Evolutionary conservation across 2,113 vertebrate species (phyloP).

Genomic region (Ancistrus triradiatus): DNA sequence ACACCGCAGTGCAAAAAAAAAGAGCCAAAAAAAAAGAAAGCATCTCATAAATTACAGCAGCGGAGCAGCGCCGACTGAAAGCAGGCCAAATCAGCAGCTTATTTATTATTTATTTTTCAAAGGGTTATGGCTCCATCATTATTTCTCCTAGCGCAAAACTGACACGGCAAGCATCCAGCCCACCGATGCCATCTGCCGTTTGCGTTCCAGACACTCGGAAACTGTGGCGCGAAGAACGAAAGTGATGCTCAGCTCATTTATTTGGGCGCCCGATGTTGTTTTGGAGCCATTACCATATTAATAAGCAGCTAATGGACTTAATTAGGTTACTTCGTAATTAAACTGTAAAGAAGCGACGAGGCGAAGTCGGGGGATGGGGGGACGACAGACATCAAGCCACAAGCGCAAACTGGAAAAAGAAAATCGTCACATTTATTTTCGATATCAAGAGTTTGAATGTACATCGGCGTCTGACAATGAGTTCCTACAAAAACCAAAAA

Average conservation of each 20-base stretch:
- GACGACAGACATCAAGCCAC: conserved; percentile 56
- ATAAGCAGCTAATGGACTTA: conserved; percentile 34
- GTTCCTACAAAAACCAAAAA: conserved; percentile 77
- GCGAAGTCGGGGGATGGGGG: background rate
- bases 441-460: conserved; percentile 99
- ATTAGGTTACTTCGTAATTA: conserved; percentile 39
- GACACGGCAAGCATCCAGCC: conserved; percentile 17
- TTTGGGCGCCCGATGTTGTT: conserved; percentile 30
- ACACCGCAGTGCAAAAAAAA: background rate
- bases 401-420: conserved; percentile 63
- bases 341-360: conserved; percentile 29
- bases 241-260: conserved; percentile 10
- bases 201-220: no score
- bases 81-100: background rate
- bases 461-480: conserved; percentile 97
- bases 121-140: conserved; percentile 1
- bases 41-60: conserved; percentile 3
- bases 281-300: conserved; percentile 36
- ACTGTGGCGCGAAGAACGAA: no score
- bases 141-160: conserved; percentile 7
- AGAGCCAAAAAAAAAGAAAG: no score
- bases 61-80: conserved; percentile 3
- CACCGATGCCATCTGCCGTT: conserved; percentile 2
- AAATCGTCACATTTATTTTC: conserved; percentile 99
- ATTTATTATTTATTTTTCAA: conserved; percentile 13